Percentiles rank a stretch among this genome's conserved stretches.
These are phyloP conservation scores for Macrotus californicus DNA, from an alignment of 2,113 vertebrate genomes.

Conservation along the genomic window DNA sequence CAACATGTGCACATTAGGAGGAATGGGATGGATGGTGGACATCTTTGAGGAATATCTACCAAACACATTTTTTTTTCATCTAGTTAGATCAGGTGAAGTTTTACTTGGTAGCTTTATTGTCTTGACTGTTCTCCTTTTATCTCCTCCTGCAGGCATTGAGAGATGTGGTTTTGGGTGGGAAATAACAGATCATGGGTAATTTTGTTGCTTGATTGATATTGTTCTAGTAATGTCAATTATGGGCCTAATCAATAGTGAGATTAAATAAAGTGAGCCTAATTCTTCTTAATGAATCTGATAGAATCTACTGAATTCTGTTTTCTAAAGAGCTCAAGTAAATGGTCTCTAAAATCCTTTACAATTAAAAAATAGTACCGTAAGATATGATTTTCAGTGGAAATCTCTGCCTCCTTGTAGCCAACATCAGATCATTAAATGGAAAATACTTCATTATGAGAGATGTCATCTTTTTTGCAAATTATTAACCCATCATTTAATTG, in stretches of 20 bases:
- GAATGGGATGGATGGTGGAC: not conserved
- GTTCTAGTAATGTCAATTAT: not conserved
- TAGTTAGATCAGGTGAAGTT: not conserved
- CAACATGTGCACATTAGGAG: not conserved
- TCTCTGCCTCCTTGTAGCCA: not conserved
- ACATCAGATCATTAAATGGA: not conserved
- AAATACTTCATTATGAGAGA: not conserved
- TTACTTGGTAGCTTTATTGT: not conserved
- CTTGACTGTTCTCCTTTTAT: not conserved
- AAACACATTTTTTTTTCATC: not conserved
- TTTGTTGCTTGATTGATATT: not conserved
- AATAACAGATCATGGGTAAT: not conserved
- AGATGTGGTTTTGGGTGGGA: not conserved
- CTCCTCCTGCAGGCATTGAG: not conserved
- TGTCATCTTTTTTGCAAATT: not conserved
- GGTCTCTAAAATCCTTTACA: not conserved
- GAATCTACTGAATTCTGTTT: not conserved
- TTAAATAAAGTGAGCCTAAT: slow-evolving; percentile 3
- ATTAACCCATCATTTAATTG: not conserved
- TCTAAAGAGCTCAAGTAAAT: not conserved
- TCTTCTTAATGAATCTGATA: not conserved
- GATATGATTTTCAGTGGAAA: not conserved
- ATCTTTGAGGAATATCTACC: not conserved
- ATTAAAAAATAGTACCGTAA: not conserved
- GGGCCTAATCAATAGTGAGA: not conserved